Evolutionary conservation across 2,113 vertebrate species (phyloP).

Genomic region (Pluvianellus socialis): DNA sequence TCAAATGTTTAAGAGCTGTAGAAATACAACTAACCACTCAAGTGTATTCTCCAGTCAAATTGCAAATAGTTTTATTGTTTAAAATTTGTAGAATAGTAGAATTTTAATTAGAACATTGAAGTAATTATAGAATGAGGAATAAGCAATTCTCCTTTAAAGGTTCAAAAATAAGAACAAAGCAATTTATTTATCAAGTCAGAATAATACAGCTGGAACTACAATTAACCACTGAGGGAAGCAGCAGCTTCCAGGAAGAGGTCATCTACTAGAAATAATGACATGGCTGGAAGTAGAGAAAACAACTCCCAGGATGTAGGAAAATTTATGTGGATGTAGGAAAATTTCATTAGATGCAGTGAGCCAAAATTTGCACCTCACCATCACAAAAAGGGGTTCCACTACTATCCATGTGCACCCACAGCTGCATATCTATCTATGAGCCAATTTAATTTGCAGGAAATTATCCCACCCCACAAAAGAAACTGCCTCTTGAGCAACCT

Average conservation of each 20-base stretch:
- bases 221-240: background rate
- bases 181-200: background rate
- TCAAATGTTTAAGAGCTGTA: background rate
- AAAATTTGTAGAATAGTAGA: background rate
- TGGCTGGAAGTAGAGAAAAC: background rate
- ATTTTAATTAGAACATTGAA: background rate
- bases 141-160: background rate
- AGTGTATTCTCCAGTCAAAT: background rate
- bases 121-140: background rate
- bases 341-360: background rate
- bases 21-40: background rate
- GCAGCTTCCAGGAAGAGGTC: background rate
- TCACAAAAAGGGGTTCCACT: background rate
- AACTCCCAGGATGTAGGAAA: background rate
- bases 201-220: background rate
- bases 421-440: background rate
- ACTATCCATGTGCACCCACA: background rate
- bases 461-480: background rate
- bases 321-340: background rate
- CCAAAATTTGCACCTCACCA: background rate
- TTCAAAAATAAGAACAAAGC: background rate
- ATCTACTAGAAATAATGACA: background rate
- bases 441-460: background rate
- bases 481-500: background rate
- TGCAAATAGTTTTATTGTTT: background rate